Evolutionary conservation across 2,888 invertebrate genomes (phyloP).

Genomic region (Chymomyza caudatula): DNA sequence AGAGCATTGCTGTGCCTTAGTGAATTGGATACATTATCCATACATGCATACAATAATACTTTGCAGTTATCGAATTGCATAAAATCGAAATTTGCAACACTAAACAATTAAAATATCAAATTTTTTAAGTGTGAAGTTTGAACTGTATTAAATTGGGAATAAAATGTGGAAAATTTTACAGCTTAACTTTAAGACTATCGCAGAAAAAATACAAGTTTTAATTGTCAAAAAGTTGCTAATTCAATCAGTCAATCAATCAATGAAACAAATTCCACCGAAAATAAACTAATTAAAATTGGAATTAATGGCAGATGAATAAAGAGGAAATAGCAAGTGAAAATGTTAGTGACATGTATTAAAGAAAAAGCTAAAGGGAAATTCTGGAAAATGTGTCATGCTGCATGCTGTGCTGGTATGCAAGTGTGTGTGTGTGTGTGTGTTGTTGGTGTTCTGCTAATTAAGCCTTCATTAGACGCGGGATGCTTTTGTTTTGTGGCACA

Average conservation of each 20-base stretch:
- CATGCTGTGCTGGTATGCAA: not conserved
- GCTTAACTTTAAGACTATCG: not conserved
- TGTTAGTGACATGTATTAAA: not conserved
- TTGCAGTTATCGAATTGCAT: too few species aligned
- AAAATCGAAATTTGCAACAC: too few species aligned
- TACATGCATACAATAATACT: too few species aligned
- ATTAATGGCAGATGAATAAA: slow-evolving; percentile 37
- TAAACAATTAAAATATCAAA: too few species aligned
- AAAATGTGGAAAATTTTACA: too few species aligned
- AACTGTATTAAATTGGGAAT: too few species aligned
- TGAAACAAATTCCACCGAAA: slow-evolving; percentile 50
- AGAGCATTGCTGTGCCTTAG: too few species aligned
- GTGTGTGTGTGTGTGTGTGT: slow-evolving; percentile 3
- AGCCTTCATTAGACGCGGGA: slow-evolving; percentile 52
- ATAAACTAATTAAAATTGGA: slow-evolving; percentile 65
- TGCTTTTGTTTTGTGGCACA: slow-evolving; percentile 28
- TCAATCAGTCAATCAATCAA: not conserved
- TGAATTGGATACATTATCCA: too few species aligned
- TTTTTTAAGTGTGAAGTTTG: too few species aligned
- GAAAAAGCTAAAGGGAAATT: not conserved
- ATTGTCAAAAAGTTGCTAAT: not conserved
- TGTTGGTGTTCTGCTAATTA: slow-evolving; percentile 53
- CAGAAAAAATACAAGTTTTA: not conserved
- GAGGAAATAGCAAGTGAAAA: not conserved
- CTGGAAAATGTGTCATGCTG: not conserved